Evolutionary conservation across 2,888 invertebrate genomes (phyloP), one percentile per base, ranked within the genome.

Genomic region (Pogonocherus hispidulus): DNA sequence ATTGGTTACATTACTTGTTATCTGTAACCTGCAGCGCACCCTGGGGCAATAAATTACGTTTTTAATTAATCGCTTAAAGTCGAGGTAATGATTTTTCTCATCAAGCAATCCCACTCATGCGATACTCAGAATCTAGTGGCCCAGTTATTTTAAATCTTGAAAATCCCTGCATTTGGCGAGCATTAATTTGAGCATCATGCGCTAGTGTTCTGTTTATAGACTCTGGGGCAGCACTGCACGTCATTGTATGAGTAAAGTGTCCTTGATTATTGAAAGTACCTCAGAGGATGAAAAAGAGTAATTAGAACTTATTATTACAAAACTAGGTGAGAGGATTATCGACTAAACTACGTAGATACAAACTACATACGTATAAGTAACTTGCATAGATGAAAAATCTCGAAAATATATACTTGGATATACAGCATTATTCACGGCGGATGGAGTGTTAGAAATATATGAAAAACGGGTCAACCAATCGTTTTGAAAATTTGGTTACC

Each of bases 51-150:
- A 51, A 63, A 63, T 52, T 51, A 52, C 51, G 46, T 47, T 60
- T 52, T 52, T 63, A 63, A 63, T 63, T 63, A 63, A 63, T 63
- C 41, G 52, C 63, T 41, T 19, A 52, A 52, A 19, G 52, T 32
- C 16, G 32, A 46, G 37, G 54, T 51, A 52, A 52, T 52, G 63
- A 63, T 63, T 63, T 51, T 64, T 64, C 64, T 55, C 55, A 55
- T 55, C 54, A 55, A 41, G 44, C 64, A 54, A 64, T 55, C 44
- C 41, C 56, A 41, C 52, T 63, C 52, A 37, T 37, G 51, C 52
- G 63, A 32, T 19, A 19, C 35, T 52, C 20, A 19, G 46, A 35
- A 37, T 41, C 20, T 41, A 63, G 35, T 20, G 19, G 18, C 8
- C 60, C 60, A 49, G 23, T 16, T 16, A 19, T 8, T 41, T 51